Base-by-base conservation (phyloP, 2,113 vertebrate species). In the Pelecanus crispus region DNA sequence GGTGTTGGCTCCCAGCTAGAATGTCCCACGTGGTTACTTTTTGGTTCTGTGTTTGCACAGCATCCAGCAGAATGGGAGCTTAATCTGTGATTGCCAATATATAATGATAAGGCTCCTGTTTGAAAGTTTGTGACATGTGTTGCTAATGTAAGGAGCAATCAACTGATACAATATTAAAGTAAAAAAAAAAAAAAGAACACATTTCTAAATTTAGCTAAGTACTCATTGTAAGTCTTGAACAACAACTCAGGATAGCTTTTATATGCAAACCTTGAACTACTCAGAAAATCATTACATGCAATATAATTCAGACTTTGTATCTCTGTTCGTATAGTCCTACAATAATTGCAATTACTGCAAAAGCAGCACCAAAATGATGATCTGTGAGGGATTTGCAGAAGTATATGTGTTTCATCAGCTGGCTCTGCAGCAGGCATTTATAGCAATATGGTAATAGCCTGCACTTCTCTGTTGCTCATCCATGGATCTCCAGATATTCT, bases 121-220 rank as follows among this genome's bases (percentile, higher is more conserved):
- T 65, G 62, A 65, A 79, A 72, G 74, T 87, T 81, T 78, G 36
- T 91, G 80, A 89, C 62, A 89, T 74, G 16, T n/a, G 50, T 66
- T 87, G 53, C 73, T 91, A 81, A 50, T 38, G 70, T 75, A 85
- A 95, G 86, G 78, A 95, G 71, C 53, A 85, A 87, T 81, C 87
- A 91, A 78, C 66, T 72, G 86, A 53, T 87, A 70, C 53, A 52
- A 73, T 77, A 91, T 82, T 80, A 88, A 95, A 47, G 1, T 66
- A 26, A 71, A 89, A 80, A 78, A 89, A 80, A 78, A 77, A 53
- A 70, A 80, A 87, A 34, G 29, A 84, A 65, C 49, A 49, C 5
- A 1, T 89, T 90, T 89, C 95, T 94, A 94, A 92, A 95, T 96
- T 90, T 90, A 97, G 70, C 73, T 56, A 45, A 86, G 66, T 72